A percentile compares a stretch with the other conserved stretches of the same genome.
These are phyloP conservation scores for Polydrusus tereticollis DNA, from an alignment of 2,888 invertebrate species.

Conservation along the genomic window DNA sequence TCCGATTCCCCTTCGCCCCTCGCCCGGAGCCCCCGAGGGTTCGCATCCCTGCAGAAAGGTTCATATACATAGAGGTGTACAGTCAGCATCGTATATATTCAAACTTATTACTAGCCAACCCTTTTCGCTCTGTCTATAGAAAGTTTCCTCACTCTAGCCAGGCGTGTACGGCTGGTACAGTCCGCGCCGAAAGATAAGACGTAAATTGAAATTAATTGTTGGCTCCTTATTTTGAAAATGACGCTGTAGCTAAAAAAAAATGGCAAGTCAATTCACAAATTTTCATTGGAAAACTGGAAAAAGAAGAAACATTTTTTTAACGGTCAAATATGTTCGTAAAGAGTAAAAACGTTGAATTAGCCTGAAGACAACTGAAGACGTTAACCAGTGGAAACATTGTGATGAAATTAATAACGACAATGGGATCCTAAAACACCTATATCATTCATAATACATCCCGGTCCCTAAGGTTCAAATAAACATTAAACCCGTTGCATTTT, in stretches of 20 bases:
- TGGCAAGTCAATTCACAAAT: neutral
- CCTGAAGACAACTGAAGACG: too few relatives aligned
- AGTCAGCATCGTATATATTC: conserved; percentile 59
- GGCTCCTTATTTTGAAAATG: conserved; percentile 5
- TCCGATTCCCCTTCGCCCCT: conserved; percentile 47
- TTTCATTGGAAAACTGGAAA: too few relatives aligned
- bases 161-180: conserved; percentile 52
- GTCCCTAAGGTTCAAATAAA: too few relatives aligned
- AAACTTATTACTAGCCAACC: conserved; percentile 54
- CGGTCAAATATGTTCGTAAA: too few relatives aligned
- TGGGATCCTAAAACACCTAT: too few relatives aligned
- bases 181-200: conserved; percentile 56
- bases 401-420: too few relatives aligned
- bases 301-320: too few relatives aligned
- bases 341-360: too few relatives aligned
- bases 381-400: too few relatives aligned
- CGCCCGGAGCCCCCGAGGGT: conserved; percentile 56
- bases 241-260: neutral
- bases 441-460: too few relatives aligned
- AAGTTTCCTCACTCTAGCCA: conserved; percentile 54
- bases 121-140: conserved; percentile 51
- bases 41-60: conserved; percentile 63
- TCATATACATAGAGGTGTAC: conserved; percentile 69
- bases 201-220: conserved; percentile 55
- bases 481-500: too few relatives aligned